Evolutionary conservation across 2,888 invertebrate species (phyloP).

Genomic region (Brachynemurus nebulosus): DNA sequence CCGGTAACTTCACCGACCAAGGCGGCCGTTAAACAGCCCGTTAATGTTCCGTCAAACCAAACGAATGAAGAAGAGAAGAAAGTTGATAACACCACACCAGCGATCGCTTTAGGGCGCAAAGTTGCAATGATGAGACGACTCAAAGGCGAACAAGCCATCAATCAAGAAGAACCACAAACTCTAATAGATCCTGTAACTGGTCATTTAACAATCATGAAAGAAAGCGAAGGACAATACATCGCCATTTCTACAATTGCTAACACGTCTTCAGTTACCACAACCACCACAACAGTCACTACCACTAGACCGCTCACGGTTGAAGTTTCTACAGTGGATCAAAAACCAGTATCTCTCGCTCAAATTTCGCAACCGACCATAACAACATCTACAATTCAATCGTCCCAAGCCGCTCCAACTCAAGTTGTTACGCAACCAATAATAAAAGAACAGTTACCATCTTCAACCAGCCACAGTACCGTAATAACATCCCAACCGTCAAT

Average conservation of each 20-base stretch:
- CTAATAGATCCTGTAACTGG: slow-evolving; percentile 65
- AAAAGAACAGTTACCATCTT: not conserved
- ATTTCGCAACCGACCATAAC: not conserved
- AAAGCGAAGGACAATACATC: slow-evolving; percentile 53
- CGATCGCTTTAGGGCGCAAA: slow-evolving; percentile 25
- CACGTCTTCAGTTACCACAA: slow-evolving; percentile 9
- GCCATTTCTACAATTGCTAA: slow-evolving; percentile 32
- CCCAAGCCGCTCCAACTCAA: slow-evolving; percentile 9
- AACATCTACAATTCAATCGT: not conserved
- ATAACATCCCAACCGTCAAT: slow-evolving; percentile 13
- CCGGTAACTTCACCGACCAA: not conserved
- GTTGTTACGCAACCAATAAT: slow-evolving; percentile 11
- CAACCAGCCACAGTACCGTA: not conserved
- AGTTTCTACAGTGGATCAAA: slow-evolving; percentile 10
- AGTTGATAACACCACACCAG: slow-evolving; percentile 20
- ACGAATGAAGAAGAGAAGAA: slow-evolving; percentile 17
- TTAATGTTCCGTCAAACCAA: slow-evolving; percentile 12
- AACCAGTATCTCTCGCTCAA: slow-evolving; percentile 8
- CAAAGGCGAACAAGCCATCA: slow-evolving; percentile 26
- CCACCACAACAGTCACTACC: not conserved
- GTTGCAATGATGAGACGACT: slow-evolving; percentile 29
- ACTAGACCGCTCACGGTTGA: slow-evolving; percentile 16
- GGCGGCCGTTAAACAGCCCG: not conserved
- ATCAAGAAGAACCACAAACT: slow-evolving; percentile 44
- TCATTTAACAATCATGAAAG: slow-evolving; percentile 51